phyloP scores from a whole-genome alignment of 2,113 vertebrate genomes.

The Misgurnus anguillicaudatus region DNA sequence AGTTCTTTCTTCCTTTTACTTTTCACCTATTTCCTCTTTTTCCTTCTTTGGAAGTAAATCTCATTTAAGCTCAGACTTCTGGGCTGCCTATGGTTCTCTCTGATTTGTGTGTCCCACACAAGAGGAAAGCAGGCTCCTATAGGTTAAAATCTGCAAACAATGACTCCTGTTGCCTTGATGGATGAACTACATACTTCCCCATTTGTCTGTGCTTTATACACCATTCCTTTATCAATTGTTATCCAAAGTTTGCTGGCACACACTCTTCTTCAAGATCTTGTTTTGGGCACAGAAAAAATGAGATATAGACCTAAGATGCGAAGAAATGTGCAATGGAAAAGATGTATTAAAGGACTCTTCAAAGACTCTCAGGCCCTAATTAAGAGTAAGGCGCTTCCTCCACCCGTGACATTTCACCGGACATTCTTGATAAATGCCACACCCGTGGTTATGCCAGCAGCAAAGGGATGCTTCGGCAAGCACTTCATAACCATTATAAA shows the following conservation, averaged over 20 bases:
- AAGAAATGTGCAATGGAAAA: constrained; percentile 67
- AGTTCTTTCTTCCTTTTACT: too few relatives aligned
- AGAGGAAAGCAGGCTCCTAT: too few relatives aligned
- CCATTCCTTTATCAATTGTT: too few relatives aligned
- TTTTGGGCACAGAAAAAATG: constrained; percentile 8
- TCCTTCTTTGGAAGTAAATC: too few relatives aligned
- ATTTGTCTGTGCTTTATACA: too few relatives aligned
- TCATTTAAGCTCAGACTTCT: too few relatives aligned
- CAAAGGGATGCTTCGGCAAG: constrained; percentile 76
- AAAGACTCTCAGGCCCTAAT: constrained; percentile 70
- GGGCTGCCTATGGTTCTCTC: too few relatives aligned
- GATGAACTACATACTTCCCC: too few relatives aligned
- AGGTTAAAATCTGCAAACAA: too few relatives aligned
- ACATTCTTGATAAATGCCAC: constrained; percentile 78
- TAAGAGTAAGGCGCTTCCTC: constrained; percentile 72
- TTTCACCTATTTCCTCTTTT: too few relatives aligned
- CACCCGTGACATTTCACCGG: constrained; percentile 68
- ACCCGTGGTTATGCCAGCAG: constrained; percentile 69
- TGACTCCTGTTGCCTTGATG: too few relatives aligned
- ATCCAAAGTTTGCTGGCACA: constrained; percentile 68
- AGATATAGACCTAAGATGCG: constrained; percentile 19
- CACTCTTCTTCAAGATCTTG: constrained; percentile 55
- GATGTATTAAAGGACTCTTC: constrained; percentile 70
- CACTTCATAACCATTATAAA: constrained; percentile 80
- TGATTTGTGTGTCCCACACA: too few relatives aligned